Evolutionary conservation across 2,888 invertebrate species (phyloP), one percentile per base, ranked within the genome.

Genomic region (Hirtodrosophila duncani): DNA sequence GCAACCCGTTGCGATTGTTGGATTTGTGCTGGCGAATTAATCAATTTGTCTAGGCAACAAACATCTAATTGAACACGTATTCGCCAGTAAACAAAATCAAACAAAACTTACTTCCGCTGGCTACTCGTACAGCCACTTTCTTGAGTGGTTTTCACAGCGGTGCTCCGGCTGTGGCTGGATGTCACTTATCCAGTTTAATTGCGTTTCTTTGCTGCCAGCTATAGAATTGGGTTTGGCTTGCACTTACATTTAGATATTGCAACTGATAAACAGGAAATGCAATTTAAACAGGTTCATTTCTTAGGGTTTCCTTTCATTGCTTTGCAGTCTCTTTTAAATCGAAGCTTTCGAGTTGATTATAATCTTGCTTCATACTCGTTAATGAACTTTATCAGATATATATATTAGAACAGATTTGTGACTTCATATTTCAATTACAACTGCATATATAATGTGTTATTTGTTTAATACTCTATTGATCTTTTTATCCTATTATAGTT

Each of bases 101-200:
- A 61, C n/a, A 46, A 55, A 62, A 53, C 55, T 74, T 58, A 80
- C 81, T 75, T 75, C 74, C 74, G 74, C 70, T 72, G 67, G 37
- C 46, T 10, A 30, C 34, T 23, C 26, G 48, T 26, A 10, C 49
- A 33, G 48, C 30, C 31, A 57, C 64, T 71, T 77, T 79, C 77
- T 79, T 71, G 52, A 72, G 72, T 72, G 72, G 13, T 64, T 75
- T 79, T 75, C 72, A 41, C 72, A 72, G 72, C 77, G 62, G 72
- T 67, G 49, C 39, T 27, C 30, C 1, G 4, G 11, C 14, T 29
- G 43, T 17, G 33, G 39, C 66, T 78, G 63, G 75, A 70, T 63
- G 50, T 62, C 33, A 79, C 58, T 61, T 79, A 79, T 52, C 80
- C 71, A 75, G 71, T 79, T 71, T 75, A 67, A 64, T 61, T 71